Conservation (phyloP, 1,140 invertebrate species). For the Cheumatopsyche charites region DNA sequence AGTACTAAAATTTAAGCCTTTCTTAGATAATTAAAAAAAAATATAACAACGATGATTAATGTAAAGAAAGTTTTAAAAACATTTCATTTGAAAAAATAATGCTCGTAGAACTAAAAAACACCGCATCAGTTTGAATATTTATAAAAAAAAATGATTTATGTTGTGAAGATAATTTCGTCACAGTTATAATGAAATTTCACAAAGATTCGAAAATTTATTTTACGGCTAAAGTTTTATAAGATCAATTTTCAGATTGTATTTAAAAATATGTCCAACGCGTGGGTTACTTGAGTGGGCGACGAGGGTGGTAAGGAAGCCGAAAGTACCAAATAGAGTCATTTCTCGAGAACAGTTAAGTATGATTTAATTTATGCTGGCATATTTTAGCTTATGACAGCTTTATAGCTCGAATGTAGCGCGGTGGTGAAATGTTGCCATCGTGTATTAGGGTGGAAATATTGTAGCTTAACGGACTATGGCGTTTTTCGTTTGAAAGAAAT, state of each 20-base stretch:
- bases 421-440: slow-evolving; percentile 27
- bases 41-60: too few relatives aligned
- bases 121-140: too few relatives aligned
- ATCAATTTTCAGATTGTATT: not conserved
- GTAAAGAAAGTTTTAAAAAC: too few relatives aligned
- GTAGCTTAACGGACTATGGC: slow-evolving; percentile 30
- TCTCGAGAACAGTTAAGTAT: slow-evolving; percentile 25
- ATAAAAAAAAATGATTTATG: too few relatives aligned
- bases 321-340: slow-evolving; percentile 20
- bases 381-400: slow-evolving; percentile 34
- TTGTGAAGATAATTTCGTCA: too few relatives aligned
- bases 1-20: slow-evolving; percentile 1
- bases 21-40: slow-evolving; percentile 5
- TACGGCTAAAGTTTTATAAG: too few relatives aligned
- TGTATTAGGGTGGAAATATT: slow-evolving; percentile 34
- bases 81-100: too few relatives aligned
- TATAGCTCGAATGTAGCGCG: slow-evolving; percentile 27
- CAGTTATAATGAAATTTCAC: too few relatives aligned
- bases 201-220: too few relatives aligned
- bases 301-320: not conserved
- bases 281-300: not conserved
- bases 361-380: slow-evolving; percentile 34
- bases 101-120: too few relatives aligned
- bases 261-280: slow-evolving; percentile 4
- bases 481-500: slow-evolving; percentile 23